A percentile compares a stretch with the other conserved stretches of the same genome.
Evolutionary conservation across 2,888 invertebrate genomes (phyloP).

Genomic region (Brassicogethes aeneus): DNA sequence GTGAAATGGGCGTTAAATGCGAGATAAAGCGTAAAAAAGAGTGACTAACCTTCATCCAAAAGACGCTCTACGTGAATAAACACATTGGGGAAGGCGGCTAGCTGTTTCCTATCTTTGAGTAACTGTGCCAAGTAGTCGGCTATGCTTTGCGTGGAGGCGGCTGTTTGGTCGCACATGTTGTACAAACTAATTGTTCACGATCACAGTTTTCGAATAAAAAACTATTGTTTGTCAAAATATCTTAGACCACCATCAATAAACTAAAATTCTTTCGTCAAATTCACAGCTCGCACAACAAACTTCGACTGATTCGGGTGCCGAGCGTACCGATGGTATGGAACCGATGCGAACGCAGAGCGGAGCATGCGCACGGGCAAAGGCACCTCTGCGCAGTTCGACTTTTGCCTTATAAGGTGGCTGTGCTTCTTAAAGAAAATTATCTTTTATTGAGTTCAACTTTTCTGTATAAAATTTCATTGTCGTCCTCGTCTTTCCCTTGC

Average conservation of each 20-base stretch:
- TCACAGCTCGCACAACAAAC: slow-evolving; percentile 18
- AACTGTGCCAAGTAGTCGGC: slow-evolving; percentile 99
- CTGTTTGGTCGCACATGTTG: slow-evolving; percentile 38
- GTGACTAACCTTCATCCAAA: slow-evolving; percentile 87
- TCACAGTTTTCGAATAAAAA: slow-evolving; percentile 2
- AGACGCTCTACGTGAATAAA: slow-evolving; percentile 99
- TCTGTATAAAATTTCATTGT: background rate
- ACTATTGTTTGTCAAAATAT: slow-evolving; percentile 6
- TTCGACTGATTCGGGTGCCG: slow-evolving; percentile 14
- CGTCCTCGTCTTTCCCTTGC: too few species aligned
- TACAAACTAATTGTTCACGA: slow-evolving; percentile 9
- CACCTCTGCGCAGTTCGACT: slow-evolving; percentile 26
- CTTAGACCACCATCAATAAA: slow-evolving; percentile 3
- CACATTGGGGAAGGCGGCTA: slow-evolving; percentile 98
- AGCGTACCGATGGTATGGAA: slow-evolving; percentile 4
- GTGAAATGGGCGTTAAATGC: background rate
- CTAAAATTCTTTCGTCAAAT: slow-evolving; percentile 4
- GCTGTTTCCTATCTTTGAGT: slow-evolving; percentile 99
- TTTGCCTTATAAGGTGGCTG: slow-evolving; percentile 22
- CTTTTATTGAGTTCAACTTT: slow-evolving; percentile 9
- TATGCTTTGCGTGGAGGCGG: slow-evolving; percentile 81
- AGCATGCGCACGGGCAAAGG: slow-evolving; percentile 21
- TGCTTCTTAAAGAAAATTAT: slow-evolving; percentile 14
- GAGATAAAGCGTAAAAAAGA: background rate
- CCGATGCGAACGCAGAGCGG: slow-evolving; percentile 6